phyloP scores from a whole-genome alignment of 2,113 vertebrate species.

The Antechinus flavipes region DNA sequence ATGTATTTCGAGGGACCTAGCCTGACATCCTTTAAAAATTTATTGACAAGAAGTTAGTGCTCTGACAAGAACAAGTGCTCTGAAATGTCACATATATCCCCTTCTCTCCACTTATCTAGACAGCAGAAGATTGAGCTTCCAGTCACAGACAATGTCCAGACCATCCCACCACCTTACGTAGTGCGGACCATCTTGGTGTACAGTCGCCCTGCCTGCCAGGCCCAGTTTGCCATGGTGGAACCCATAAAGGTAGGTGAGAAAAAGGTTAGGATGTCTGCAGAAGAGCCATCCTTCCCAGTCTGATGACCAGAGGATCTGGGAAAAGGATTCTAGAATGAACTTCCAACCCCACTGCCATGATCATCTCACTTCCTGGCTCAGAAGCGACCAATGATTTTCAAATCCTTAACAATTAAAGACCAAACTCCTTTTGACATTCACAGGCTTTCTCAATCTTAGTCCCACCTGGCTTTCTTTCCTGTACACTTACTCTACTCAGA shows the following conservation, averaged over 20 bases:
- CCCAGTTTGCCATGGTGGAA: conserved; percentile 90
- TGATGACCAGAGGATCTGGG: neutral
- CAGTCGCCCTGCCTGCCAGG: conserved; percentile 90
- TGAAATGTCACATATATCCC: neutral
- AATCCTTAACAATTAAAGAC: neutral
- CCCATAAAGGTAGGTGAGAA: conserved; percentile 88
- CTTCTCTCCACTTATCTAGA: conserved; percentile 72
- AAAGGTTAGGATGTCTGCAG: neutral
- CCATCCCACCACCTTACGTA: conserved; percentile 93
- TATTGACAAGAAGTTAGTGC: accelerated
- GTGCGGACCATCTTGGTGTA: conserved; percentile 94
- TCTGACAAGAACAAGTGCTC: neutral
- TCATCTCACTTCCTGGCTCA: neutral
- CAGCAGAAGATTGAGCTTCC: conserved; percentile 96
- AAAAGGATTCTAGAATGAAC: neutral
- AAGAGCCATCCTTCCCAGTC: neutral
- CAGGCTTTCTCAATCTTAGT: neutral
- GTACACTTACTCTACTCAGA: neutral
- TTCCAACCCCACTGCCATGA: neutral
- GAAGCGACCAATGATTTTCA: neutral
- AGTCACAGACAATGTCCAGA: conserved; percentile 92
- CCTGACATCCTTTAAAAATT: neutral
- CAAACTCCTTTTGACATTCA: neutral
- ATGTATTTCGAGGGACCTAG: neutral
- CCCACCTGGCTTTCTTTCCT: neutral